Percentiles rank a stretch among this genome's conserved stretches.
These are phyloP conservation scores for Dryomyza anilis DNA, from an alignment of 2,888 invertebrate species.

Conservation along the genomic window DNA sequence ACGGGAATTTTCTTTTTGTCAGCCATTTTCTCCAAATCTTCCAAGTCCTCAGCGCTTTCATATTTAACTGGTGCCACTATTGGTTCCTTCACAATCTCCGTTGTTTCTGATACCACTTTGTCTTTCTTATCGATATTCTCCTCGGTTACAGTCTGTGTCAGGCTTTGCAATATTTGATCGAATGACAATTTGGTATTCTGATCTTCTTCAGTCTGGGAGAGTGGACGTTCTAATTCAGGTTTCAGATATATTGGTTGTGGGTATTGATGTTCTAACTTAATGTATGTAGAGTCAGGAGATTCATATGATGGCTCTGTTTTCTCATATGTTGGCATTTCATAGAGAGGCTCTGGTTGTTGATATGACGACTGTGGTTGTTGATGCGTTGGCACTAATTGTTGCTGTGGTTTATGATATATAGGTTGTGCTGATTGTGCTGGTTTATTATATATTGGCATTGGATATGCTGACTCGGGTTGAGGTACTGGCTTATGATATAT, in stretches of 20 bases:
- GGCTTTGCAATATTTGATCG: constrained; percentile 55
- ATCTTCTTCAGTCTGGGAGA: constrained; percentile 37
- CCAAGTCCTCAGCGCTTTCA: constrained; percentile 37
- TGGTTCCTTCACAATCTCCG: background rate
- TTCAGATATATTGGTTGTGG: background rate
- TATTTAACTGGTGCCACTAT: constrained; percentile 36
- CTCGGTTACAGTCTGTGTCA: constrained; percentile 44
- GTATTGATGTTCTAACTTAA: background rate
- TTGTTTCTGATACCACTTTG: background rate
- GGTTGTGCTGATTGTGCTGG: background rate
- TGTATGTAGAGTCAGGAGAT: background rate
- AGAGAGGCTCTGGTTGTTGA: background rate
- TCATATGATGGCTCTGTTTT: background rate
- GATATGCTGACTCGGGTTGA: background rate
- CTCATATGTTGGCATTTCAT: constrained; percentile 4
- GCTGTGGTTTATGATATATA: background rate
- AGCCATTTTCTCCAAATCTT: constrained; percentile 37
- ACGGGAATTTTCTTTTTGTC: constrained; percentile 38
- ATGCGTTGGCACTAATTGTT: background rate
- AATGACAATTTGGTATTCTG: constrained; percentile 50
- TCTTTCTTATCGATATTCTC: background rate
- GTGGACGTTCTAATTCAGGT: no score
- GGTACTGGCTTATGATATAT: background rate
- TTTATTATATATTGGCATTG: background rate
- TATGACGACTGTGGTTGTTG: background rate